Base-by-base conservation (phyloP, 2,797 vertebrate species). In the Megalops cyprinoides region DNA sequence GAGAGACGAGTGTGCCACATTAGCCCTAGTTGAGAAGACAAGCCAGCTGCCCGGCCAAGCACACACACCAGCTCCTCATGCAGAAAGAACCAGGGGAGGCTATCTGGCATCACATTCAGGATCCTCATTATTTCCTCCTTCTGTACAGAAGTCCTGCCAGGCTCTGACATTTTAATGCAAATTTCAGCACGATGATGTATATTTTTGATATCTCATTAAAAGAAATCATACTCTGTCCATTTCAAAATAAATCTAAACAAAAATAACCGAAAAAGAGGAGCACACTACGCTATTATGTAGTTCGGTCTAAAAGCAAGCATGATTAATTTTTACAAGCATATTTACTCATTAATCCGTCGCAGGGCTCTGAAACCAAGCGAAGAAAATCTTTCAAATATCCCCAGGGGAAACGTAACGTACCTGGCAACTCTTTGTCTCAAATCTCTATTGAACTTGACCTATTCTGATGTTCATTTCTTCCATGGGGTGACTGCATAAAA, bases 21-120 rank as follows among this genome's bases (percentile, higher is more conserved):
- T 87, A 86, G 79, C 89, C 86, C 84, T 89, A 87, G 92, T 89
- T 91, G 87, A 88, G 86, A 91, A 89, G 86, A 89, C 86, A 84
- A 88, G 88, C 87, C 90, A 88, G 88, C 81, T 74, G 87, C 86
- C 90, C 89, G 88, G 88, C 86, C 89, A 85, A 88, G 91, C 89
- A 85, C 83, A 91, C 84, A 90, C 86, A 92, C 78, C 77, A 88
- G 86, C 76, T 82, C 84, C 87, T 89, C 87, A 79, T 90, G 87
- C 82, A 84, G 86, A 88, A 84, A 62, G 62, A 78, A 84, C 87
- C 83, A 90, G 83, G 85, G 89, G 89, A 88, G 88, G 90, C 93
- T 91, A 92, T 89, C 88, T 88, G 83, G 87, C 80, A 67, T 92
- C 91, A 92, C 92, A 94, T 94, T 94, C 92, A 88, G 86, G 89